phyloP scores from a whole-genome alignment of 1,140 invertebrate species.

The Tetragonula clypearis region DNA sequence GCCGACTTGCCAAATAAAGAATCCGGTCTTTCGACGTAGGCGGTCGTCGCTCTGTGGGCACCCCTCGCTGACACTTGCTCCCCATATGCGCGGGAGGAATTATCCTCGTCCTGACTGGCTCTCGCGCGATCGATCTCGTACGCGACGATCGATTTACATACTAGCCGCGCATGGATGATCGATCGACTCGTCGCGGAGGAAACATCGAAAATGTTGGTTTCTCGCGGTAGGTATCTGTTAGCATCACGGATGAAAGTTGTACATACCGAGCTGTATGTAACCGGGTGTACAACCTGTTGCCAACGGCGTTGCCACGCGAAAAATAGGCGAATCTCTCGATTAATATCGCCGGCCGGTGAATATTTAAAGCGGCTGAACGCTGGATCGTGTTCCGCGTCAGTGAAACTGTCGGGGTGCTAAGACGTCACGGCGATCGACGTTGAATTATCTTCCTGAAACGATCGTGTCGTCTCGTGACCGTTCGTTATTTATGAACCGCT shows the following conservation, averaged over 20 bases:
- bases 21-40: constrained; percentile 70
- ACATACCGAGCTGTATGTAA: not conserved
- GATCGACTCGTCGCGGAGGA: constrained; percentile 19
- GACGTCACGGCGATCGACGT: constrained; percentile 29
- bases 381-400: constrained; percentile 33
- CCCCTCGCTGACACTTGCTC: not conserved
- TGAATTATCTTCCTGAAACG: constrained; percentile 18
- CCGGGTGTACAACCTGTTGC: constrained; percentile 9
- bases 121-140: constrained; percentile 21
- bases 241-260: not conserved
- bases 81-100: constrained; percentile 29
- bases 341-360: constrained; percentile 5
- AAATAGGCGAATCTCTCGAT: constrained; percentile 26
- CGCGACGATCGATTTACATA: constrained; percentile 38
- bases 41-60: constrained; percentile 49
- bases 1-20: constrained; percentile 70
- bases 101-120: not conserved
- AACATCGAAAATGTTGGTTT: constrained; percentile 1
- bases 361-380: constrained; percentile 8
- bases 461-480: constrained; percentile 21
- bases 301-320: not conserved
- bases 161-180: constrained; percentile 38
- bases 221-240: not conserved
- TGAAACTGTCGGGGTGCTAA: constrained; percentile 40
- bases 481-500: not conserved